Evolutionary conservation across 2,113 vertebrate species (phyloP), one percentile per base, ranked within the genome.

Genomic region (Coryphaenoides rupestris): DNA sequence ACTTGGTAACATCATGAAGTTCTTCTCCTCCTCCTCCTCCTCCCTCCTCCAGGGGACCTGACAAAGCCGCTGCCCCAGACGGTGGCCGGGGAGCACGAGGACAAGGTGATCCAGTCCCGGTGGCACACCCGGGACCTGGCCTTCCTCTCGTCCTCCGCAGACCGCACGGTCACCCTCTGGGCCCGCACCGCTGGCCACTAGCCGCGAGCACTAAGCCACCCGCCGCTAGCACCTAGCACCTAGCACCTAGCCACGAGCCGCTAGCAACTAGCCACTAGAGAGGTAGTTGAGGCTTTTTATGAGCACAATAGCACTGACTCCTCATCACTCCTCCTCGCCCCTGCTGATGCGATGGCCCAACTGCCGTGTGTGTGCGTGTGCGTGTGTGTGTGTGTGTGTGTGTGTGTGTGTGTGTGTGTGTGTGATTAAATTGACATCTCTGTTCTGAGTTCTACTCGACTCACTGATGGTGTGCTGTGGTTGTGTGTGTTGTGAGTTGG

Each of bases 21-120:
- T 12, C 33, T 40, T 12, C 33, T 10, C 7, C 33, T 12, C 33
- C 33, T 12, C 33, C 33, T 9, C 24, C 24, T 6, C 24, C 24
- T 3, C 24, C 24, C 13, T 12, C 46, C 80, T 49, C 1, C 58
- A 99, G 97, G 97, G 21, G 96, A 98, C 83, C 92, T 99, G 52
- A 99, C 96, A 0, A 99, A 98, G 84, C 91, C 94, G 61, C 94
- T 99, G 68, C 97, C 96, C 55, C 92, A 95, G 58, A 95, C 91
- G 53, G 87, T 95, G 68, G 94, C 93, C 4, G 95, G 94, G 19
- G 95, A 98, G 69, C 97, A 99, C 76, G 92, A 87, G 73, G 97
- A 98, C 85, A 99, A 99, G 84, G 97, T 99, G 86, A 99, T 98
- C 86, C 97, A 98, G 64, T 98, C 95, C 73, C 86, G 96, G 13